Conservation (phyloP, 2,888 invertebrate species). For the Tryphoninae sp. region DNA sequence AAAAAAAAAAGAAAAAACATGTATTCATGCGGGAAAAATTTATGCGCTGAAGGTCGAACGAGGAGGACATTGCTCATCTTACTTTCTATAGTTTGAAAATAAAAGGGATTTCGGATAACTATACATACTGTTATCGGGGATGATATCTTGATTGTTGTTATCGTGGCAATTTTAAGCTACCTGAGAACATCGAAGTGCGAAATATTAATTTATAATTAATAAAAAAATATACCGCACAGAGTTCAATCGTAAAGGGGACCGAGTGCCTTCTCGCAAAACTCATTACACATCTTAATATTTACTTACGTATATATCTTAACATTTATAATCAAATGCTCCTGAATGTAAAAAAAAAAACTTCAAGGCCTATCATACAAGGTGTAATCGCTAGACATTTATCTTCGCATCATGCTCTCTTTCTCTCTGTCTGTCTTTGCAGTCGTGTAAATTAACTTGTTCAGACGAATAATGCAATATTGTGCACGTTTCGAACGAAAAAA, state of each 20-base stretch:
- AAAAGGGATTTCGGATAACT: constrained; percentile 5
- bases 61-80: no score
- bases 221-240: constrained; percentile 77
- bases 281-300: constrained; percentile 70
- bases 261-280: constrained; percentile 77
- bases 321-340: constrained; percentile 71
- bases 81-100: neutral
- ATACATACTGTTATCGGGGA: constrained; percentile 26
- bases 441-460: constrained; percentile 30
- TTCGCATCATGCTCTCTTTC: constrained; percentile 4
- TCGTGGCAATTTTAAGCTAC: constrained; percentile 78
- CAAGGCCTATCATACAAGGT: constrained; percentile 75
- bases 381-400: constrained; percentile 62
- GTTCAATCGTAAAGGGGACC: constrained; percentile 81
- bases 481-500: constrained; percentile 42
- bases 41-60: no score
- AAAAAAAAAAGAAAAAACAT: constrained; percentile 7
- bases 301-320: constrained; percentile 64
- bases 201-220: constrained; percentile 74
- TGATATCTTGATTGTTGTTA: constrained; percentile 66
- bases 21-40: neutral
- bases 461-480: constrained; percentile 38
- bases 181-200: constrained; percentile 77
- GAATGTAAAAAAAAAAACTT: constrained; percentile 66
- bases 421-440: constrained; percentile 33